Evolutionary conservation across 2,113 vertebrate species (phyloP), one percentile per base, ranked within the genome.

Genomic region (Toxotes chatareus): DNA sequence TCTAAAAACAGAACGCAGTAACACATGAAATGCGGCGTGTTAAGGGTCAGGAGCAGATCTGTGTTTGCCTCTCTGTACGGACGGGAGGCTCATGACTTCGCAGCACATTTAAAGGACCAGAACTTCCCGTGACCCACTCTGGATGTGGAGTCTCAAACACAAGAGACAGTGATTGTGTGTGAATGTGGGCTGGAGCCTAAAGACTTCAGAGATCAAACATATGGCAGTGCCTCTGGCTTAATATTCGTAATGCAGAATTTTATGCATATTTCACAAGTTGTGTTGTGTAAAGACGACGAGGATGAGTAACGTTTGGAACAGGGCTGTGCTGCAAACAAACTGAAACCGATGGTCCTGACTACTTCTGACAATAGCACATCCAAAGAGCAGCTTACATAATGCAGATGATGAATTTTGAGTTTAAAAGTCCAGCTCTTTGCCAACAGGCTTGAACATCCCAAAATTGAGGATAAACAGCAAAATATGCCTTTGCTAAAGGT

Each of bases 151-250:
- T n/a, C 46, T 86, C 64, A 27, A 27, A 71, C 83, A 66, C 77
- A 13, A n/a, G 42, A 44, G 19, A 19, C 60, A 42, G 19, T 17
- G 27, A 2, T 66, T 27, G 64, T 34, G 71, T 59, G 27, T 38
- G 31, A 38, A 74, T 68, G 73, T 78, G 62, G 49, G 56, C 78
- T 51, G 84, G 1, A 71, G 73, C 27, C 63, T 61, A 51, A 86
- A 88, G 80, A 67, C 38, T 14, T 36, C 16, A 53, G 32, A 66
- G 79, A 72, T 82, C 69, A 76, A 79, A 83, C 87, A 73, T 67
- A 63, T n/a, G 69, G 76, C 80, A 32, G 27, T 4, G 82, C 85
- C 44, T 62, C 67, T 71, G 75, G 74, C 73, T 80, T n/a, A 5
- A 16, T 60, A 73, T 74, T 38, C 23, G 7, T 38, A 62, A 40